A percentile compares a stretch with the other conserved stretches of the same genome.
Evolutionary conservation across 1,140 invertebrate genomes (phyloP).

Genomic region (Drosophila bocqueti): DNA sequence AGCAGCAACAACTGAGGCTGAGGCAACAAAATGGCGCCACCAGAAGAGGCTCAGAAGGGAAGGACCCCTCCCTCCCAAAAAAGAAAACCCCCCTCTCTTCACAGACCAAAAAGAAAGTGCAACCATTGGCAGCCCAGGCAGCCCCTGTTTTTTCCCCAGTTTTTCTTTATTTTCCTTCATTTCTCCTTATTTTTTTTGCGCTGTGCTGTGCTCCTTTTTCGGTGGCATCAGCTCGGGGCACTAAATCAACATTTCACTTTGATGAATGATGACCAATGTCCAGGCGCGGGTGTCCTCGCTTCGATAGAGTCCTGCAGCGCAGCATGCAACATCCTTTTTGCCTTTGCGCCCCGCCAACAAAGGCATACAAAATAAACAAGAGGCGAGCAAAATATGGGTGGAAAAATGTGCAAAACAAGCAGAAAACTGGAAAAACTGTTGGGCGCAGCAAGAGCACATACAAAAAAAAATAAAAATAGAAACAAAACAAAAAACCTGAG

Average conservation of each 20-base stretch:
- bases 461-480: too few species aligned
- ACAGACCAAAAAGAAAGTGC: slow-evolving; percentile 33
- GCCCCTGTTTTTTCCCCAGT: slow-evolving; percentile 5
- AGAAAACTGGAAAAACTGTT: slow-evolving; percentile 57
- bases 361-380: slow-evolving; percentile 26
- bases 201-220: slow-evolving; percentile 7
- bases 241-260: slow-evolving; percentile 84
- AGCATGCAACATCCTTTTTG: slow-evolving; percentile 56
- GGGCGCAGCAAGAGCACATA: slow-evolving; percentile 41
- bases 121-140: slow-evolving; percentile 31
- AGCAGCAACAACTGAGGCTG: slow-evolving; percentile 14
- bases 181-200: background rate
- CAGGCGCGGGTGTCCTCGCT: slow-evolving; percentile 71
- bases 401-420: slow-evolving; percentile 57
- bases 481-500: too few species aligned
- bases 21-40: slow-evolving; percentile 40
- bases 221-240: slow-evolving; percentile 59
- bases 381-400: slow-evolving; percentile 33
- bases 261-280: slow-evolving; percentile 84
- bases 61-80: background rate
- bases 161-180: slow-evolving; percentile 4
- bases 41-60: slow-evolving; percentile 3
- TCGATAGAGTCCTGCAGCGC: slow-evolving; percentile 65
- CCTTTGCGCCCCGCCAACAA: slow-evolving; percentile 11
- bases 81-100: too few species aligned